Base-by-base conservation (phyloP, 2,113 vertebrate genomes). In the Noctilio leporinus region DNA sequence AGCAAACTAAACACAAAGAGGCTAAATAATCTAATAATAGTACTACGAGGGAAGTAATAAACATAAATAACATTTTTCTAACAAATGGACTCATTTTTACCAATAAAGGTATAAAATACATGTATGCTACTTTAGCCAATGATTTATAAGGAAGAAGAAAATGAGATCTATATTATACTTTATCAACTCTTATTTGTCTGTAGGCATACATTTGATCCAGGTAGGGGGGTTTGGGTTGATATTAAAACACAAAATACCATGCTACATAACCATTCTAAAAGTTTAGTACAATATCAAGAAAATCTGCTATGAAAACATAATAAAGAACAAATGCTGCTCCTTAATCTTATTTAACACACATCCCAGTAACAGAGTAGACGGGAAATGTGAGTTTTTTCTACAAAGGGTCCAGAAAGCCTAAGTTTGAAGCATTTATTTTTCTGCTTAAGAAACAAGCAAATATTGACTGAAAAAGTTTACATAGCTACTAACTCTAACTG, bases 321-420 rank as follows among this genome's bases (percentile, higher is more conserved):
- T 76, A 62, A 94, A 90, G 65, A 95, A 89, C 55, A 95, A 93
- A 93, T 88, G 75, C 30, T 86, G 14, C 38, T 73, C 65, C 84
- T 83, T 93, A 92, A 91, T 89, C 62, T 95, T 82, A 86, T 83
- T 91, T 93, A 94, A 83, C 38, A 93, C 72, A 92, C 30, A 67
- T 49, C 89, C 59, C 87, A 87, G 53, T 73, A 92, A 88, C 12
- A 85, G 45, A 76, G 67, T 84, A 72, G 62, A 65, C 53, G 35
- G 77, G 19, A 94, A 92, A 90, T 62, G 33, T 2, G 30, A 65
- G 30, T 83, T 92, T 88, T 69, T 57, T 64, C 17, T 59, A 91
- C 83, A 67, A 89, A 8, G 5, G 70, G 45, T 76, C 40, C 53
- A 65, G n/a, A 94, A 91, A 89, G 47, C 19, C 57, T n/a, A 62